Conservation (phyloP, 2,113 vertebrate species). For the Callospermophilus lateralis region DNA sequence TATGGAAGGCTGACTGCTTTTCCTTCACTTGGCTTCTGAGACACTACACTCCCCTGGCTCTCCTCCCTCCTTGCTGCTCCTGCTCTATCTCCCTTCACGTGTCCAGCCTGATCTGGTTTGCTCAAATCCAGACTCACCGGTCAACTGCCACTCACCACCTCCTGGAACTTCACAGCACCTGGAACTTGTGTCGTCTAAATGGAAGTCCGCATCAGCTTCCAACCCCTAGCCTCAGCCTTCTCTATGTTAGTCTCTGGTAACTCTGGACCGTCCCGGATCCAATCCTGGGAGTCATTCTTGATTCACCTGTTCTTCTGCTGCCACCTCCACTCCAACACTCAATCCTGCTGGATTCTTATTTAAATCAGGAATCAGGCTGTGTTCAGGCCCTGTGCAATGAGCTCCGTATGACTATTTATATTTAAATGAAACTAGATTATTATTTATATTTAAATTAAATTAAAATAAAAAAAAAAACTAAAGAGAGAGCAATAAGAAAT, state of each 20-base stretch:
- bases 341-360: not conserved
- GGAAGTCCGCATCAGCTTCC: accelerated
- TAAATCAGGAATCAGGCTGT: not conserved
- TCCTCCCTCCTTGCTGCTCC: not conserved
- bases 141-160: not conserved
- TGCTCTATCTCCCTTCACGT: not conserved
- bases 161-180: not conserved
- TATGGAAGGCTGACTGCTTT: not conserved
- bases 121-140: not conserved
- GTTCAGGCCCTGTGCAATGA: not conserved
- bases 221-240: not conserved
- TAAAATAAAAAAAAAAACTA: not conserved
- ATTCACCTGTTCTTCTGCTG: not conserved
- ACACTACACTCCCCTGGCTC: accelerated
- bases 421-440: not conserved
- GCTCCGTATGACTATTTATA: not conserved
- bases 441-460: not conserved
- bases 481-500: not conserved
- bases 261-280: not conserved
- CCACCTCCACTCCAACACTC: not conserved
- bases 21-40: not conserved
- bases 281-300: not conserved
- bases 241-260: not conserved
- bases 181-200: not conserved
- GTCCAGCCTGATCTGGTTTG: not conserved